Conservation (phyloP, 2,797 vertebrate species). For the Zenarchopterus dispar region DNA sequence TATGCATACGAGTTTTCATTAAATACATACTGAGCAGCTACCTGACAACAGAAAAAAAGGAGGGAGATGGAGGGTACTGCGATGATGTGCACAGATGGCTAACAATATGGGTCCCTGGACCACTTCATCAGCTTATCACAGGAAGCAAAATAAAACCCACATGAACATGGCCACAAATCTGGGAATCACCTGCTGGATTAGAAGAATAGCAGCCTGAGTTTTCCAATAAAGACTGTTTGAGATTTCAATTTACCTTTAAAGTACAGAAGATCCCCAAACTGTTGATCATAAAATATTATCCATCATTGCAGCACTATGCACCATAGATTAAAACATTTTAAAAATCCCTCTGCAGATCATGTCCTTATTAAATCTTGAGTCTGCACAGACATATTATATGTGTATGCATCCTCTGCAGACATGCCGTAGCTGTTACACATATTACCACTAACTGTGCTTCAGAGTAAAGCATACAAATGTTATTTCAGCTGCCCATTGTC, state of each 20-base stretch:
- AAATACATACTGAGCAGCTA: constrained; percentile 19
- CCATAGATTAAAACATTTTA: constrained; percentile 10
- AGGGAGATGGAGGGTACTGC: constrained; percentile 10
- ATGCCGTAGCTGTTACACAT: not conserved
- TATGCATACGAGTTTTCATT: not conserved
- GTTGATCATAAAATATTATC: constrained; percentile 29
- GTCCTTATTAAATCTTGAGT: constrained; percentile 33
- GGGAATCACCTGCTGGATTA: constrained; percentile 32
- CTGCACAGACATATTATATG: constrained; percentile 1
- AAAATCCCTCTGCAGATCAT: constrained; percentile 12
- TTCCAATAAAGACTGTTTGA: constrained; percentile 18
- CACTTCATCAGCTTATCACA: constrained; percentile 68
- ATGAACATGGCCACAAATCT: constrained; percentile 12
- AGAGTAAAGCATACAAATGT: constrained; percentile 1
- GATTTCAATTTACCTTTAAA: constrained; percentile 15
- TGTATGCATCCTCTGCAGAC: constrained; percentile 20
- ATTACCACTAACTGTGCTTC: constrained; percentile 2
- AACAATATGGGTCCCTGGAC: constrained; percentile 75
- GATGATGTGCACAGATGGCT: constrained; percentile 76
- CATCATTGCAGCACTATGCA: constrained; percentile 41
- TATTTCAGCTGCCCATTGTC: constrained; percentile 19
- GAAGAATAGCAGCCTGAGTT: constrained; percentile 13
- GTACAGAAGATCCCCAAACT: constrained; percentile 7
- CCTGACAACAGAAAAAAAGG: constrained; percentile 18
- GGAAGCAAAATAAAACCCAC: constrained; percentile 29